Conservation (phyloP, 1,140 invertebrate species). For the Lerema accius region DNA sequence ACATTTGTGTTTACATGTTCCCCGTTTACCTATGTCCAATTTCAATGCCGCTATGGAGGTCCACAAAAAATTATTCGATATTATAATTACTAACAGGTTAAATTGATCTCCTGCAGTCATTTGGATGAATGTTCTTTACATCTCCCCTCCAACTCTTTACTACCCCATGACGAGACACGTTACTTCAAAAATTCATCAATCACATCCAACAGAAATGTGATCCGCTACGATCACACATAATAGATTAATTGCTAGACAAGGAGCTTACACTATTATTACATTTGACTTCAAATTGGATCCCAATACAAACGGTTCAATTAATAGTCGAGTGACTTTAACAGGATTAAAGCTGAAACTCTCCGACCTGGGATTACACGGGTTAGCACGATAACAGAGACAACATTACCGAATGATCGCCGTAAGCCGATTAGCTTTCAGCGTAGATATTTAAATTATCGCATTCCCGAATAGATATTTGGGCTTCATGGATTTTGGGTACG, state of each 20-base stretch:
- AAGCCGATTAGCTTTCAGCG: conserved; percentile 30
- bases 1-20: too few relatives aligned
- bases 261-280: not conserved
- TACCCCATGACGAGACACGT: too few relatives aligned
- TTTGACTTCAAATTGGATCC: conserved; percentile 13
- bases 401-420: conserved; percentile 24
- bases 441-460: conserved; percentile 28
- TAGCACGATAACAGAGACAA: conserved; percentile 27
- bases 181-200: not conserved
- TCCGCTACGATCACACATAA: not conserved
- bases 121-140: too few relatives aligned
- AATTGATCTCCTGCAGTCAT: too few relatives aligned
- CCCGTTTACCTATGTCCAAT: too few relatives aligned
- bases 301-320: conserved; percentile 27
- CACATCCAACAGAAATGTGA: not conserved
- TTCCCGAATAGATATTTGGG: not conserved
- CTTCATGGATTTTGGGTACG: too few relatives aligned
- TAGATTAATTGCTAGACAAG: not conserved
- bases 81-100: too few relatives aligned
- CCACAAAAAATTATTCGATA: too few relatives aligned
- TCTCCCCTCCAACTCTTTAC: too few relatives aligned
- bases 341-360: conserved; percentile 23
- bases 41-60: too few relatives aligned
- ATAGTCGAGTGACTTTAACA: conserved; percentile 31
- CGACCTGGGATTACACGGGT: conserved; percentile 28